Percentiles rank a stretch among this genome's conserved stretches.
Evolutionary conservation across 2,888 invertebrate species (phyloP).

Genomic region (Alitta virens): DNA sequence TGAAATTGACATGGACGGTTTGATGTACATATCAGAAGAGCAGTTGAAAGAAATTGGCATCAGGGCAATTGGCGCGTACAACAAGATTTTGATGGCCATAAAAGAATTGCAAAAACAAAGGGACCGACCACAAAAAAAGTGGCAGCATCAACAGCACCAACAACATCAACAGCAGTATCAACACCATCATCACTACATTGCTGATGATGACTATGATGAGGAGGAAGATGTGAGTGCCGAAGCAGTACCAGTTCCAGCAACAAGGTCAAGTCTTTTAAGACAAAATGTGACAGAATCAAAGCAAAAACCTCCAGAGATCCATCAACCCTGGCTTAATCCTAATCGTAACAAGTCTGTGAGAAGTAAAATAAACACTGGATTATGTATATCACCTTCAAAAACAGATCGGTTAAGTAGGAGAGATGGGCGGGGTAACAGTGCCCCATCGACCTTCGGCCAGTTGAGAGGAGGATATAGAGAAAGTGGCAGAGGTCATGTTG

Average conservation of each 20-base stretch:
- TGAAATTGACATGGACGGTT: slow-evolving; percentile 41
- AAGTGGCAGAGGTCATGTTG: too few species aligned
- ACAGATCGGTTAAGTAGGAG: too few species aligned
- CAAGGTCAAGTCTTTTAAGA: background rate
- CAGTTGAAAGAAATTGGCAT: slow-evolving; percentile 44
- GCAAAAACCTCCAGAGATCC: background rate
- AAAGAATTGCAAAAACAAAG: slow-evolving; percentile 26
- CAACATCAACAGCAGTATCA: too few species aligned
- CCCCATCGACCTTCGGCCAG: too few species aligned
- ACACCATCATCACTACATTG: background rate
- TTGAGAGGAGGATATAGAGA: too few species aligned
- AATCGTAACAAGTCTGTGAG: background rate
- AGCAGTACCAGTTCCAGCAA: background rate
- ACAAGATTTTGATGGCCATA: slow-evolving; percentile 42
- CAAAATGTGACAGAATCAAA: background rate
- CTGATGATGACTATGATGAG: background rate
- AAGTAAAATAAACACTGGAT: background rate
- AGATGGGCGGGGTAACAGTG: too few species aligned
- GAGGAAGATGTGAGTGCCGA: too few species aligned
- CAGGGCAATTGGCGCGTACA: slow-evolving; percentile 39
- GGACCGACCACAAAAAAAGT: background rate
- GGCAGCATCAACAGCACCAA: too few species aligned
- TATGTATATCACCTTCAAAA: background rate
- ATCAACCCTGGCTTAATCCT: background rate
- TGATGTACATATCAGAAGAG: slow-evolving; percentile 36